phyloP scores from a whole-genome alignment of 2,888 invertebrate genomes.

The Schizotus pectinicornis region DNA sequence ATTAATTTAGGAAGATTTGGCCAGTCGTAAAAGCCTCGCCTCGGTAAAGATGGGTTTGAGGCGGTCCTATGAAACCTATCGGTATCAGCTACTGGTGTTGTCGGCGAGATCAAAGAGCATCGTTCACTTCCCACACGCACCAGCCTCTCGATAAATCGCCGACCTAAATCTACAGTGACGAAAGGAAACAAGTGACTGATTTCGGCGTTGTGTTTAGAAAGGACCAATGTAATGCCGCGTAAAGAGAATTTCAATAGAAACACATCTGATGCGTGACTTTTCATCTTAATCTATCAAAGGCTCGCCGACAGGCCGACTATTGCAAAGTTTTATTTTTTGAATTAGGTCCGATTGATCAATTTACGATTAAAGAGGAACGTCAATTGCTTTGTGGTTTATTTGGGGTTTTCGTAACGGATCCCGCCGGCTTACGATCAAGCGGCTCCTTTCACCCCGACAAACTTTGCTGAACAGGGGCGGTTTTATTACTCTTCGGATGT shows the following conservation, averaged over 20 bases:
- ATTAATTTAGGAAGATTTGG: constrained; percentile 12
- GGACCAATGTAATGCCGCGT: constrained; percentile 38
- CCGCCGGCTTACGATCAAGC: not conserved
- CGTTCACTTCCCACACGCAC: constrained; percentile 49
- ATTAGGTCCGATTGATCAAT: constrained; percentile 49
- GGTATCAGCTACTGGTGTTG: constrained; percentile 37
- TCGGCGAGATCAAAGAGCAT: constrained; percentile 51
- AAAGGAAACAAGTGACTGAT: constrained; percentile 43
- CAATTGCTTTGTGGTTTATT: constrained; percentile 47
- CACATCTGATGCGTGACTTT: constrained; percentile 52
- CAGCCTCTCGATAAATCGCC: constrained; percentile 45
- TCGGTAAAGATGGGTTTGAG: constrained; percentile 29
- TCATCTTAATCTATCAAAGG: constrained; percentile 50
- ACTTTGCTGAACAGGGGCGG: not conserved
- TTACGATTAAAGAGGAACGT: constrained; percentile 47
- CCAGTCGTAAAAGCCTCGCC: constrained; percentile 9
- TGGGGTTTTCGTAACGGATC: constrained; percentile 35
- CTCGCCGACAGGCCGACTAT: constrained; percentile 44
- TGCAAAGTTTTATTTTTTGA: constrained; percentile 48
- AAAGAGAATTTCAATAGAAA: constrained; percentile 41
- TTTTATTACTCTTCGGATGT: constrained; percentile 25
- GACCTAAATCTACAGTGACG: constrained; percentile 47
- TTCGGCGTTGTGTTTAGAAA: constrained; percentile 38
- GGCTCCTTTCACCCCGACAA: too few relatives aligned
- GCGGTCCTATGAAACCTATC: constrained; percentile 21